phyloP scores from a whole-genome alignment of 2,113 vertebrate genomes.

The Anolis carolinensis region DNA sequence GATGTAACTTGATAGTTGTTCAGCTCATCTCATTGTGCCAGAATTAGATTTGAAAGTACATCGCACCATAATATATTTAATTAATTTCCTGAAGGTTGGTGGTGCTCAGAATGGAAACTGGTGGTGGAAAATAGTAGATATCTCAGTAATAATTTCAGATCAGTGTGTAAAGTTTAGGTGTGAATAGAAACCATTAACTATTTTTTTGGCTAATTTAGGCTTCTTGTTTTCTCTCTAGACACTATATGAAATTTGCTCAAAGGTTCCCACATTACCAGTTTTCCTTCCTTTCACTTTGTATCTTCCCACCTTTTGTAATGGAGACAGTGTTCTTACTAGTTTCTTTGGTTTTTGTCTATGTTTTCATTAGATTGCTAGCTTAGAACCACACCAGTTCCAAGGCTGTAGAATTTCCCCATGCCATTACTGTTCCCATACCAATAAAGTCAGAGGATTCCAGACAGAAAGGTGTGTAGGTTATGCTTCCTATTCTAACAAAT shows the following conservation, averaged over 20 bases:
- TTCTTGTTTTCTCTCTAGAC: too few species aligned
- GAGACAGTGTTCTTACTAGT: too few species aligned
- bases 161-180: background rate
- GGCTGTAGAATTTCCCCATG: too few species aligned
- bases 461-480: background rate
- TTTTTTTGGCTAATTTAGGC: too few species aligned
- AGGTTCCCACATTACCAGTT: too few species aligned
- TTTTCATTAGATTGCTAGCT: too few species aligned
- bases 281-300: too few species aligned
- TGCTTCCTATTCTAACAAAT: background rate
- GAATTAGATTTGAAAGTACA: background rate
- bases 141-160: background rate
- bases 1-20: fast-evolving
- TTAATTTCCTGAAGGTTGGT: background rate
- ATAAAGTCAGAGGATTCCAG: background rate
- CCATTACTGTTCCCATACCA: background rate
- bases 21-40: background rate
- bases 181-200: too few species aligned
- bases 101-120: fast-evolving
- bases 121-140: background rate
- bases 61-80: background rate
- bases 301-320: too few species aligned
- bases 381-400: too few species aligned
- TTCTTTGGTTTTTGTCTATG: too few species aligned
- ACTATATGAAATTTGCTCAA: too few species aligned